phyloP scores from a whole-genome alignment of 2,888 invertebrate species.

The Dryadula phaetusa region DNA sequence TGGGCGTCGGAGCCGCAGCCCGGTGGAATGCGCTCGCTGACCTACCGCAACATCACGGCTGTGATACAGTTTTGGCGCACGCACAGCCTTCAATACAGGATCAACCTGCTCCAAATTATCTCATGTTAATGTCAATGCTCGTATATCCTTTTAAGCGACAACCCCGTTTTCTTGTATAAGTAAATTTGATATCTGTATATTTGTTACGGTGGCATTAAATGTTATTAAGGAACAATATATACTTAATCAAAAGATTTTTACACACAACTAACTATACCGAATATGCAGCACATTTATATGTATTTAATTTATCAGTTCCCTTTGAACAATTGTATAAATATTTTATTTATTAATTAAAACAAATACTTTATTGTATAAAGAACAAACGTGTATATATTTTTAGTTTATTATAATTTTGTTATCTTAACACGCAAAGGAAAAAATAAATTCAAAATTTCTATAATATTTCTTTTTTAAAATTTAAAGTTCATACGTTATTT shows the following conservation, averaged over 20 bases:
- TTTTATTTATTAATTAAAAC: background rate
- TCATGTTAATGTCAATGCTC: constrained; percentile 39
- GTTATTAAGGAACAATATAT: background rate
- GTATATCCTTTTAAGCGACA: constrained; percentile 19
- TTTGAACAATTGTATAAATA: constrained; percentile 1
- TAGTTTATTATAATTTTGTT: background rate
- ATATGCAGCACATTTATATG: background rate
- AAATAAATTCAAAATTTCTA: too few species aligned
- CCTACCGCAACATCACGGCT: constrained; percentile 61
- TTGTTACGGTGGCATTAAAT: background rate
- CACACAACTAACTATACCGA: background rate
- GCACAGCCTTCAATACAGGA: constrained; percentile 55
- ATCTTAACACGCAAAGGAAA: background rate
- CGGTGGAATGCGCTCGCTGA: constrained; percentile 61
- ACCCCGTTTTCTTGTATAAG: background rate
- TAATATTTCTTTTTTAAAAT: too few species aligned
- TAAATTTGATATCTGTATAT: background rate
- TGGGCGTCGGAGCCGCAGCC: constrained; percentile 60
- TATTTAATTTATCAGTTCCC: background rate
- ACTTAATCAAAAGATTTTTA: background rate
- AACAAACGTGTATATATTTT: background rate
- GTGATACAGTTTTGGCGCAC: constrained; percentile 74
- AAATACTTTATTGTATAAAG: background rate
- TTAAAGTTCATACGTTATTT: too few species aligned
- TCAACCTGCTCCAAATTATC: constrained; percentile 40